Conservation (phyloP, 2,888 invertebrate species). For the Steromphala cineraria region DNA sequence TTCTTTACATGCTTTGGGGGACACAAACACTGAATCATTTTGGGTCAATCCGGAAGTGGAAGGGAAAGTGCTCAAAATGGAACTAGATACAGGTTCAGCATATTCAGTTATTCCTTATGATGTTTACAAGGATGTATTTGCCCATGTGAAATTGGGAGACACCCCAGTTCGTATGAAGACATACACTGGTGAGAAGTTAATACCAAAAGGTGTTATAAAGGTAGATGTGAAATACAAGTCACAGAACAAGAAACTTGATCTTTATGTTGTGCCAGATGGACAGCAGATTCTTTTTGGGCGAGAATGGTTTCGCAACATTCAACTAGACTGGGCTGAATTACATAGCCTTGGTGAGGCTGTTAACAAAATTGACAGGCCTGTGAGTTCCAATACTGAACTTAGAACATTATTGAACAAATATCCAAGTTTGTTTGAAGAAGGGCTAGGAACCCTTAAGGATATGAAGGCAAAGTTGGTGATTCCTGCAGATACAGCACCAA, state of each 20-base stretch:
- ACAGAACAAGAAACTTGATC: background rate
- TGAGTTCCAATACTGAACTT: too few species aligned
- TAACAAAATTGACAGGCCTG: too few species aligned
- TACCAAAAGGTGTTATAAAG: too few species aligned
- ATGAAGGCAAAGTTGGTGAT: constrained; percentile 6
- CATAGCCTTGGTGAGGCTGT: background rate
- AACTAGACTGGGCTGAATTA: constrained; percentile 20
- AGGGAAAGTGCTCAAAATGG: too few species aligned
- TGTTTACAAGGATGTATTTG: too few species aligned
- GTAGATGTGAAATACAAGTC: background rate
- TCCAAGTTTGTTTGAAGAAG: background rate
- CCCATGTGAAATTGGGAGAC: background rate
- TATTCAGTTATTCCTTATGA: too few species aligned
- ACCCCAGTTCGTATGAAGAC: background rate
- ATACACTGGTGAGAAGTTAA: too few species aligned
- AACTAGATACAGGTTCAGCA: too few species aligned
- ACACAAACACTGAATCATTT: too few species aligned
- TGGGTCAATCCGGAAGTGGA: too few species aligned
- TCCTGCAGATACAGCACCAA: constrained; percentile 18
- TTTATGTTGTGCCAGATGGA: too few species aligned
- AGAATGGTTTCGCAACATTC: constrained; percentile 9
- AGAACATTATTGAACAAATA: background rate
- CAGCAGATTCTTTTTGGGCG: background rate
- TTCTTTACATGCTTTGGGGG: too few species aligned
- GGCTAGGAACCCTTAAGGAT: background rate